A percentile compares a stretch with the other conserved stretches of the same genome.
phyloP scores from a whole-genome alignment of 1,140 invertebrate genomes.

The Sarcophaga peregrina region DNA sequence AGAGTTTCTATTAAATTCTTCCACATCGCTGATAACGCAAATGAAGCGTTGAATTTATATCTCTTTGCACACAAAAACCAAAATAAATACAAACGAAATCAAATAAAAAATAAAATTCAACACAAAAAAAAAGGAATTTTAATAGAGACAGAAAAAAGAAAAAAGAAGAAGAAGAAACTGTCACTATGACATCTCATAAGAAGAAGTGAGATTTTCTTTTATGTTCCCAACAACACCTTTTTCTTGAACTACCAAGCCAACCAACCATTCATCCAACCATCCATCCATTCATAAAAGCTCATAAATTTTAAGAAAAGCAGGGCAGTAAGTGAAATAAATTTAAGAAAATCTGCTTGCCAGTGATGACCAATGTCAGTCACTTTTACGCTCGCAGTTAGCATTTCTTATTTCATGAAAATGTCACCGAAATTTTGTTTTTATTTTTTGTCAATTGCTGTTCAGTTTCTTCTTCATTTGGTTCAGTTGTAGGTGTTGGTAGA shows the following conservation, averaged over 20 bases:
- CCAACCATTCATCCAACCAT: too few species aligned
- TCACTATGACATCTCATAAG: not conserved
- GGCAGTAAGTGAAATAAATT: not conserved
- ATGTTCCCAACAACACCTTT: constrained; percentile 6
- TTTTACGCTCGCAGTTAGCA: not conserved
- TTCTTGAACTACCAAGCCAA: not conserved
- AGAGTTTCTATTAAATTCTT: constrained; percentile 20
- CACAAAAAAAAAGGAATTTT: not conserved
- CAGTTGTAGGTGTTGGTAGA: not conserved
- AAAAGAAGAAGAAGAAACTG: too few species aligned
- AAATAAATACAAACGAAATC: not conserved
- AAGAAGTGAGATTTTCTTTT: not conserved
- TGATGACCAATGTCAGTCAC: not conserved
- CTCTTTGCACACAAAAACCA: not conserved
- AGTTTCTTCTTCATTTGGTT: not conserved
- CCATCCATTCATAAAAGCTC: too few species aligned
- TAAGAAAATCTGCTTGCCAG: not conserved
- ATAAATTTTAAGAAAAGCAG: too few species aligned
- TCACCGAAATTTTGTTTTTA: not conserved
- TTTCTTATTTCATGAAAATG: not conserved
- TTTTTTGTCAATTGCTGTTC: not conserved
- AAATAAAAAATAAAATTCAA: not conserved
- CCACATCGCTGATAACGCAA: constrained; percentile 20
- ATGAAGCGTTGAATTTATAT: constrained; percentile 11
- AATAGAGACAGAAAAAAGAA: too few species aligned